Evolutionary conservation across 2,113 vertebrate species (phyloP), one percentile per base, ranked within the genome.

Genomic region (Pterocles burchelli): DNA sequence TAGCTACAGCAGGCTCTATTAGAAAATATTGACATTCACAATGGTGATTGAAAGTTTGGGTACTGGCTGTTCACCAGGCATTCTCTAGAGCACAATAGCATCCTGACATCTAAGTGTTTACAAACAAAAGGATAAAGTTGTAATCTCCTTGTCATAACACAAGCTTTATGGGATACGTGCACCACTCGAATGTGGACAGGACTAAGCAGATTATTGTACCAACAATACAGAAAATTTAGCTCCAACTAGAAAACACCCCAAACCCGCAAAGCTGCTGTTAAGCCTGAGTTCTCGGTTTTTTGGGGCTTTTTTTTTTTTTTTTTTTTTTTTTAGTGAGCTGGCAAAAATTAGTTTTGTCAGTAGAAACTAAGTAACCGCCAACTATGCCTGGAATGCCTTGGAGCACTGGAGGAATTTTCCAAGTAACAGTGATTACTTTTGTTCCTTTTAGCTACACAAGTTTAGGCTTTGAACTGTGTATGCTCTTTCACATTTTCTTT

Each of bases 391-490:
- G 96, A 97, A 97, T 96, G 93, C 81, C 54, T 90, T 29, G 81
- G 85, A 91, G 89, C 93, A 15, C 41, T 14, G 36, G 48, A 90
- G 93, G 96, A 96, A 94, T 96, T 96, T 95, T 94, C 92, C 59
- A 76, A 93, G 89, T 73, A 97, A 96, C 95, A 95, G 74, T 65
- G 87, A 89, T 93, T 65, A 91, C 93, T 93, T 96, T 95, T 96
- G 94, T 96, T 95, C 94, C 88, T 92, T 63, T 79, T 43, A 71
- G 80, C 88, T 65, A 4, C 59, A 38, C 45, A 82, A 73, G 26
- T 89, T 87, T 48, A 31, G 78, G 74, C 93, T 93, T 89, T 89
- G 84, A 89, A 55, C 80, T 67, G 20, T 26, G 25, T 34, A 1
- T 88, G 63, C 24, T 51, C 61, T 87, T 75, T 87, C 70, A 36